Percentiles rank a stretch among this genome's conserved stretches.
These are phyloP conservation scores for Athalia circularis DNA, from an alignment of 2,888 invertebrate species.

Conservation along the genomic window DNA sequence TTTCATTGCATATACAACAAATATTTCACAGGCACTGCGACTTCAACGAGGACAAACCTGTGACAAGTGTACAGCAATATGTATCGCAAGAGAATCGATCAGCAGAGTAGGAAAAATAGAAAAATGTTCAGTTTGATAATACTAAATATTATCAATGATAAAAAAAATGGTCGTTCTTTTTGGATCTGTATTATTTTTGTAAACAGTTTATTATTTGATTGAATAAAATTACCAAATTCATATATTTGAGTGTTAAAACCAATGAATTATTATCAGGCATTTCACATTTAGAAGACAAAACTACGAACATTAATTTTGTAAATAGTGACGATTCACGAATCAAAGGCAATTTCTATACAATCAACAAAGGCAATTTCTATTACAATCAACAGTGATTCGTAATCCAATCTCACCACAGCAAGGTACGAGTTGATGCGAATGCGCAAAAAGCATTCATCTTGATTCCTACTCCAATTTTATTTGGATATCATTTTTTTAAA, in stretches of 20 bases:
- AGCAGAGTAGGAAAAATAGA: conserved; percentile 37
- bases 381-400: conserved; percentile 1
- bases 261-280: conserved; percentile 13
- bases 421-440: no score
- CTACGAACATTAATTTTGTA: conserved; percentile 18
- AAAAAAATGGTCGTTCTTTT: background rate
- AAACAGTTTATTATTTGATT: conserved; percentile 19
- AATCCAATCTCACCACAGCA: background rate
- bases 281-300: conserved; percentile 17
- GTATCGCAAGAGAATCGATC: conserved; percentile 6
- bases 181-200: background rate
- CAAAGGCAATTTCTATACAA: background rate
- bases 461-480: background rate
- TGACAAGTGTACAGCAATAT: conserved; percentile 34
- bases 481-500: background rate
- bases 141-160: background rate
- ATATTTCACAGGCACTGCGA: conserved; percentile 69
- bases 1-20: conserved; percentile 49
- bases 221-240: conserved; percentile 16
- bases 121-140: conserved; percentile 22
- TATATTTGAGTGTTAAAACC: background rate
- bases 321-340: conserved; percentile 10
- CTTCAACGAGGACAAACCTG: conserved; percentile 54
- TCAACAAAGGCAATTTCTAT: conserved; percentile 2
- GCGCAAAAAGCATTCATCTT: background rate